These are phyloP conservation scores for Phoenicopterus ruber DNA, from an alignment of 2,113 vertebrate species.

Conservation along the genomic window DNA sequence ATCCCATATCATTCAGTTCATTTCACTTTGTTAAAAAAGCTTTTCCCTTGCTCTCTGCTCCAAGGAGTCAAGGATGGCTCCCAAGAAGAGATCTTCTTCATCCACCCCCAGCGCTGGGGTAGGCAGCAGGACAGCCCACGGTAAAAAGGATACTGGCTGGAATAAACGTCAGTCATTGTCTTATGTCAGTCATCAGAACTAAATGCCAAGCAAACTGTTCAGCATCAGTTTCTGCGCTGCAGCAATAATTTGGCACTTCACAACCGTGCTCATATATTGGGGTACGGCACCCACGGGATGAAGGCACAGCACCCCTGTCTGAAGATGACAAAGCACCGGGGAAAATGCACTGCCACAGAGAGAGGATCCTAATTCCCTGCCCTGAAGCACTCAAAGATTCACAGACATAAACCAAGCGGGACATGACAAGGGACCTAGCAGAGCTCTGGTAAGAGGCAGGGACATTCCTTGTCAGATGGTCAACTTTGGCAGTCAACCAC, in stretches of 20 bases:
- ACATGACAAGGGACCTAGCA: rapidly evolving
- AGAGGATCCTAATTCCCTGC: background rate
- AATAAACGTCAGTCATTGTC: background rate
- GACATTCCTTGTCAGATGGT: rapidly evolving
- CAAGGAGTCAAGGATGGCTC: background rate
- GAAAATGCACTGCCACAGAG: background rate
- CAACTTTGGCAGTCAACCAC: background rate
- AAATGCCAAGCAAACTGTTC: background rate
- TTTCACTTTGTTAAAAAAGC: background rate
- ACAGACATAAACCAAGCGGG: background rate
- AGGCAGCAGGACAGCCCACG: background rate
- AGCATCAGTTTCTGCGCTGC: background rate
- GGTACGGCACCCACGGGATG: background rate
- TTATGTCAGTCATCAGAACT: background rate
- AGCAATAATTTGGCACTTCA: background rate
- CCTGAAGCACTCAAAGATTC: background rate
- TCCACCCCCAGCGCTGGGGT: background rate
- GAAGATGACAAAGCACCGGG: background rate
- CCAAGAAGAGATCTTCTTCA: background rate
- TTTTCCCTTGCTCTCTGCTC: background rate
- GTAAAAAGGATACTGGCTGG: background rate
- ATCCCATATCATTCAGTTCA: background rate
- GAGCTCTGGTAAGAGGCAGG: background rate
- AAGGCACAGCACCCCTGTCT: background rate
- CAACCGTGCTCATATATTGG: background rate